Percentiles rank a stretch among this genome's conserved stretches.
phyloP scores from a whole-genome alignment of 1,140 invertebrate species.

The Euura saliciscinereae region DNA sequence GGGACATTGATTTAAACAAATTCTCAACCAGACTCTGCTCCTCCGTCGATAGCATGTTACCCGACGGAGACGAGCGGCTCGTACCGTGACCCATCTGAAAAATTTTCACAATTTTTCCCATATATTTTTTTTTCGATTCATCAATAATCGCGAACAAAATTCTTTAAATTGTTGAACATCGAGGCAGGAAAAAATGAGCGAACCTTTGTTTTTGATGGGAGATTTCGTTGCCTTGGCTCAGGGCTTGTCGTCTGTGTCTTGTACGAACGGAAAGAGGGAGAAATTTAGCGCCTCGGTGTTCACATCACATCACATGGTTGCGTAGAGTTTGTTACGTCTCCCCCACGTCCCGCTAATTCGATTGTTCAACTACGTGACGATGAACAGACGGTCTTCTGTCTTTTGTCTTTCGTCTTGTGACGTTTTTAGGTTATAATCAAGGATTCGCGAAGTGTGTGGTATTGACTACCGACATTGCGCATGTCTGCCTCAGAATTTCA shows the following conservation, averaged over 20 bases:
- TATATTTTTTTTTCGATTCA: no score
- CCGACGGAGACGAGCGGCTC: conserved; percentile 51
- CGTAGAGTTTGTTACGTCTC: not conserved
- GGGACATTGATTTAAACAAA: conserved; percentile 57
- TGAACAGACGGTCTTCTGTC: no score
- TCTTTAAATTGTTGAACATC: no score
- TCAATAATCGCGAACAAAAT: no score
- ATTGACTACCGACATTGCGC: conserved; percentile 1
- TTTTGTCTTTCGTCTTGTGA: no score
- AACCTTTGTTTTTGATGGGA: not conserved
- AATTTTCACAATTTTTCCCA: not conserved
- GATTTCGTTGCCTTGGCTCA: no score
- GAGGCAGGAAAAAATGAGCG: not conserved
- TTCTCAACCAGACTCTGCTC: conserved; percentile 56
- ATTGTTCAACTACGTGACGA: no score
- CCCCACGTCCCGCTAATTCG: no score
- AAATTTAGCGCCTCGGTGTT: no score
- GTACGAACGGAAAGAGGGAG: no score
- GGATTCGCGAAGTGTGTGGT: not conserved
- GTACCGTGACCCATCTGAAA: conserved; percentile 58
- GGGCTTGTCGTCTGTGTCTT: no score
- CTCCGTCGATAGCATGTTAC: conserved; percentile 52
- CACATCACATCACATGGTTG: not conserved
- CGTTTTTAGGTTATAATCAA: not conserved
- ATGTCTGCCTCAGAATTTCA: not conserved